Conservation (phyloP, 2,113 vertebrate genomes). For the Grallaria varia region DNA sequence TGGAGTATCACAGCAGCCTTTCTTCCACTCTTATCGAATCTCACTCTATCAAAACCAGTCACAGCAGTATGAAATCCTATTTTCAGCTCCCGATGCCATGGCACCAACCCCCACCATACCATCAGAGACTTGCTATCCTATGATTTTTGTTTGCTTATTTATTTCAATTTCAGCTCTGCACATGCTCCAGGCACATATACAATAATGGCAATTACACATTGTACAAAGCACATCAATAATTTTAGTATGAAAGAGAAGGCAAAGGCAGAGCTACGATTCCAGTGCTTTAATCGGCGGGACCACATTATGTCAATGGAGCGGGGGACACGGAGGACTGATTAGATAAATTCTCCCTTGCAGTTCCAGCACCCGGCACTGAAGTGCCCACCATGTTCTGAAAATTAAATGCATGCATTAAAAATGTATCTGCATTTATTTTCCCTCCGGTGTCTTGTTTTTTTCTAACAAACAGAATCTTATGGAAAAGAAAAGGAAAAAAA, state of each 20-base stretch:
- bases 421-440: slow-evolving; percentile 46
- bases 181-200: slow-evolving; percentile 29
- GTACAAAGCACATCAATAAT: slow-evolving; percentile 56
- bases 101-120: background rate
- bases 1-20: background rate
- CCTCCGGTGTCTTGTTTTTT: slow-evolving; percentile 20
- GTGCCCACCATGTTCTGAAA: slow-evolving; percentile 36
- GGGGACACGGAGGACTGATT: background rate
- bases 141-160: slow-evolving; percentile 57
- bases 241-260: slow-evolving; percentile 31
- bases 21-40: slow-evolving; percentile 32
- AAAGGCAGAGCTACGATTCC: background rate
- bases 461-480: background rate
- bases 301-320: slow-evolving; percentile 4
- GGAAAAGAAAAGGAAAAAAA: background rate
- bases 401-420: slow-evolving; percentile 50
- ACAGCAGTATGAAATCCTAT: slow-evolving; percentile 47
- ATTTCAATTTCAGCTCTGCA: slow-evolving; percentile 43
- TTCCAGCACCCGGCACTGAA: background rate
- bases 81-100: background rate
- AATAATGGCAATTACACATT: slow-evolving; percentile 59
- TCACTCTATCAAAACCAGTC: slow-evolving; percentile 21
- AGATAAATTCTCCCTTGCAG: slow-evolving; percentile 18
- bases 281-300: slow-evolving; percentile 33
- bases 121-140: background rate